These are phyloP conservation scores for Chionomys nivalis DNA, from an alignment of 2,113 vertebrate genomes.

Conservation along the genomic window DNA sequence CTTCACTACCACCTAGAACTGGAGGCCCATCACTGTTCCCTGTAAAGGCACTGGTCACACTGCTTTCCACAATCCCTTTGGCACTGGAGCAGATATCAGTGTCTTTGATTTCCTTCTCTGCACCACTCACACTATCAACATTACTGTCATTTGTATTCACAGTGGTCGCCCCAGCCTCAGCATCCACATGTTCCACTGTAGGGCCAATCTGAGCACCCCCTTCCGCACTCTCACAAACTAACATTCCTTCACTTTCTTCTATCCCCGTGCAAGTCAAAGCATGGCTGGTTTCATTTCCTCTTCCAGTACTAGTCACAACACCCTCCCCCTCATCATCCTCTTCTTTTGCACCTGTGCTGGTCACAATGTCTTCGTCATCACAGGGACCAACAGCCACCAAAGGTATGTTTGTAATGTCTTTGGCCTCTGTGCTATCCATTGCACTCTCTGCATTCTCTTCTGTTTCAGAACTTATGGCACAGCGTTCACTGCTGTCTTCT, in stretches of 20 bases:
- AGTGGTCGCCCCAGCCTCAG: conserved; percentile 71
- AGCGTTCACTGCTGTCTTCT: conserved; percentile 82
- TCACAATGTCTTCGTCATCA: conserved; percentile 88
- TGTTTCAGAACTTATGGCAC: conserved; percentile 79
- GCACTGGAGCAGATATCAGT: conserved; percentile 72
- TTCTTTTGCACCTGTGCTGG: conserved; percentile 89
- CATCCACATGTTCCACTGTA: conserved; percentile 71
- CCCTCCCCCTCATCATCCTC: conserved; percentile 89
- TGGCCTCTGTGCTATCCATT: conserved; percentile 83
- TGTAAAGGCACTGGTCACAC: conserved; percentile 80
- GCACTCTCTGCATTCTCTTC: conserved; percentile 82
- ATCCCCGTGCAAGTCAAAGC: conserved; percentile 79
- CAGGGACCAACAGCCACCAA: conserved; percentile 69
- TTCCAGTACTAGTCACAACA: conserved; percentile 87
- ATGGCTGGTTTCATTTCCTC: conserved; percentile 85
- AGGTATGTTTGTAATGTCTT: conserved; percentile 62
- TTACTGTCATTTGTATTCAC: conserved; percentile 61
- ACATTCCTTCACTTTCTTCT: conserved; percentile 73
- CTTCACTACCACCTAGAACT: conserved; percentile 67
- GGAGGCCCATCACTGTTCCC: neutral
- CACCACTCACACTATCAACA: conserved; percentile 71
- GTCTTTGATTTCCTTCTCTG: conserved; percentile 62
- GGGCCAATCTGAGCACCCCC: conserved; percentile 73
- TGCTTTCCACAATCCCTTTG: conserved; percentile 86
- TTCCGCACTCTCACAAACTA: conserved; percentile 76